Conservation (phyloP, 2,888 invertebrate genomes). For the Abscondita cerata region DNA sequence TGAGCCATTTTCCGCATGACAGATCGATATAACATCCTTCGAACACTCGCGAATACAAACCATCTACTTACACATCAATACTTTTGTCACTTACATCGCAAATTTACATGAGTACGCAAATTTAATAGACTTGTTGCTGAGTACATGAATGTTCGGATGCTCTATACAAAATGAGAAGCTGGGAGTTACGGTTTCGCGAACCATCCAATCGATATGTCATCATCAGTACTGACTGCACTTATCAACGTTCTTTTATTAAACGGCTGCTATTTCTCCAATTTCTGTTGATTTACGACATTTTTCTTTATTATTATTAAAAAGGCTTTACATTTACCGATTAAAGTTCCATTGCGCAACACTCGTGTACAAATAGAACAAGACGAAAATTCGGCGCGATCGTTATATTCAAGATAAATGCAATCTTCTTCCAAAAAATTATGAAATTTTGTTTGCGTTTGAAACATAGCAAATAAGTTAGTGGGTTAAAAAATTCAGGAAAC, state of each 20-base stretch:
- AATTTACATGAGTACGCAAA: slow-evolving; percentile 55
- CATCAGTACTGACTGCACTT: slow-evolving; percentile 22
- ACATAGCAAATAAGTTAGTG: too few relatives aligned
- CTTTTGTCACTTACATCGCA: slow-evolving; percentile 53
- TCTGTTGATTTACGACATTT: background rate
- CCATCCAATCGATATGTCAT: slow-evolving; percentile 43
- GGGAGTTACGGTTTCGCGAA: slow-evolving; percentile 33
- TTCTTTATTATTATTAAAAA: background rate
- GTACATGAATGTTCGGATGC: slow-evolving; percentile 43
- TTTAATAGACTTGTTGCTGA: slow-evolving; percentile 52
- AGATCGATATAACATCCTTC: slow-evolving; percentile 54
- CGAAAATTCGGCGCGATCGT: too few relatives aligned
- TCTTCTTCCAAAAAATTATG: too few relatives aligned
- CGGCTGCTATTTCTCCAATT: background rate
- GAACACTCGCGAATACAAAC: slow-evolving; percentile 42
- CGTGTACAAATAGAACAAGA: background rate
- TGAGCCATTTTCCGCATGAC: slow-evolving; percentile 45
- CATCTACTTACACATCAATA: slow-evolving; percentile 49
- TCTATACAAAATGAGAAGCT: slow-evolving; percentile 26
- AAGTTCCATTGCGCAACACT: background rate
- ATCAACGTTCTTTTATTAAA: background rate
- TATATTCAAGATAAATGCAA: too few relatives aligned
- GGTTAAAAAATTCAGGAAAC: too few relatives aligned
- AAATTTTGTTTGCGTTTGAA: too few relatives aligned
- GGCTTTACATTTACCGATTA: background rate